Conservation (phyloP, 64 coral and sea anemone genomes). For the Stichodactyla helianthus region DNA sequence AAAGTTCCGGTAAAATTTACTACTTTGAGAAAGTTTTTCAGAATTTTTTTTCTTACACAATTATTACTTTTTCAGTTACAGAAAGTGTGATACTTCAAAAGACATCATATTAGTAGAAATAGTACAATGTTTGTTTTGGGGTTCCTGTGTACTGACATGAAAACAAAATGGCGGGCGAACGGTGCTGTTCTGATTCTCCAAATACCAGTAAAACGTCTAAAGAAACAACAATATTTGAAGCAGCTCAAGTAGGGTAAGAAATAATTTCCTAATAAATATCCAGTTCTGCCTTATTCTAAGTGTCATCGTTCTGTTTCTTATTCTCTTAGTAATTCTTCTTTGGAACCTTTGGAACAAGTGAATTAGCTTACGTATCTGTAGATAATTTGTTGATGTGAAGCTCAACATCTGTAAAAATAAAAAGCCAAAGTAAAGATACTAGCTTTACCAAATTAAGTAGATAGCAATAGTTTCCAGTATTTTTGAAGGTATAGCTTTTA, state of each 20-base stretch:
- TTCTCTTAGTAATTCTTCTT: neutral
- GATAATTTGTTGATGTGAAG: neutral
- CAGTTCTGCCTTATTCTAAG: neutral
- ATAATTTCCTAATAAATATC: neutral
- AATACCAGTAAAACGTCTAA: conserved; percentile 27
- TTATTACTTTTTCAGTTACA: too few relatives aligned
- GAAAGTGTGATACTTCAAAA: neutral
- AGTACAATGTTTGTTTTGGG: neutral
- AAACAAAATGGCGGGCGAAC: conserved; percentile 71
- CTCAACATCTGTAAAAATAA: neutral
- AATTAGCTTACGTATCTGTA: neutral
- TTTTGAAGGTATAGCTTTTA: too few relatives aligned
- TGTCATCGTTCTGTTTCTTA: neutral
- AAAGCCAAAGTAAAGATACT: neutral
- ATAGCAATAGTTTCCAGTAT: too few relatives aligned
- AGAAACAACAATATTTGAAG: conserved; percentile 80
- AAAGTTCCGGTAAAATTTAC: too few relatives aligned
- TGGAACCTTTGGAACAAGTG: neutral
- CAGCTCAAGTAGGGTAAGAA: conserved; percentile 78
- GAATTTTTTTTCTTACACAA: too few relatives aligned
- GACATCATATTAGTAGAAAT: neutral
- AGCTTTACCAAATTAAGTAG: neutral
- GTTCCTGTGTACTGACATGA: neutral
- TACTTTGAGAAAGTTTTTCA: too few relatives aligned
- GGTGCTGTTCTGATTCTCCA: conserved; percentile 10